Evolutionary conservation across 92 coral and sea anemone genomes (phyloP).

Genomic region (Siderastrea siderea): DNA sequence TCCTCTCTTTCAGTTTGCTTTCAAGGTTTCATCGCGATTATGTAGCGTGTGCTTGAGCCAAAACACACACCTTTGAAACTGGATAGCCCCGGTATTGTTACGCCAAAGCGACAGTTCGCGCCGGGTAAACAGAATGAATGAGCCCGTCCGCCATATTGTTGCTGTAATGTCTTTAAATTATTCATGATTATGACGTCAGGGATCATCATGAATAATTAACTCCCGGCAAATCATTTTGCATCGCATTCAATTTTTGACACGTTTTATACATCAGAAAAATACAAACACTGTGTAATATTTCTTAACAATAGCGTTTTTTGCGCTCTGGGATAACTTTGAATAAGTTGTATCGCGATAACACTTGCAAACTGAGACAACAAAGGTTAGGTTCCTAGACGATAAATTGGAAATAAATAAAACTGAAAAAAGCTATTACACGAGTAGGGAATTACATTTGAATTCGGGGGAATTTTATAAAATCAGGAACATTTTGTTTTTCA

Average conservation of each 20-base stretch:
- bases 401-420: neutral
- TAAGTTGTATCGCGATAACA: neutral
- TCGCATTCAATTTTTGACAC: neutral
- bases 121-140: constrained; percentile 67
- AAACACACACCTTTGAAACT: constrained; percentile 25
- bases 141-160: constrained; percentile 67
- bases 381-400: neutral
- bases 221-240: neutral
- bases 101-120: constrained; percentile 2
- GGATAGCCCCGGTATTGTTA: constrained; percentile 9
- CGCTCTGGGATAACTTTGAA: neutral
- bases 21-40: constrained; percentile 16
- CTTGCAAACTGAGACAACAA: neutral
- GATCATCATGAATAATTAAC: constrained; percentile 34
- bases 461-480: neutral
- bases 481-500: neutral
- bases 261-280: neutral
- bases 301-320: neutral
- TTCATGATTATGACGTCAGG: constrained; percentile 71
- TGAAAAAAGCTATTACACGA: neutral
- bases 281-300: neutral
- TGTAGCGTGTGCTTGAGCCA: neutral
- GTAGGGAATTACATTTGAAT: neutral
- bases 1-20: constrained; percentile 2
- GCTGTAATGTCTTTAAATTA: constrained; percentile 49